A percentile compares a stretch with the other conserved stretches of the same genome.
Evolutionary conservation across 64 coral and sea anemone species (phyloP).

Genomic region (Hydrozoanthus tunicans): DNA sequence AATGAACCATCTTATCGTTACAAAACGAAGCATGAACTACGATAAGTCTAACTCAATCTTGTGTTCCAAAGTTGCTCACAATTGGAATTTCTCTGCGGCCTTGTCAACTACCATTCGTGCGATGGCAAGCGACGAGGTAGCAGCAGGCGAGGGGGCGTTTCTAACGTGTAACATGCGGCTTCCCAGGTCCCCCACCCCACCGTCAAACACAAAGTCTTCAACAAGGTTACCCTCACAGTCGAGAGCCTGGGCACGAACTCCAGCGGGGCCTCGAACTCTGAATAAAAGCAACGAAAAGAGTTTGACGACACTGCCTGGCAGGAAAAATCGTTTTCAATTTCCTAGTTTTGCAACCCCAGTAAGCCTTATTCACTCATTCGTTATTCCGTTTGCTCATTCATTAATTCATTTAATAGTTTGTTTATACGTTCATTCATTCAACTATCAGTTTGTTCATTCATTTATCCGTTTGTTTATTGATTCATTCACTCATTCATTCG

Average conservation of each 20-base stretch:
- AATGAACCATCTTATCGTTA: background rate
- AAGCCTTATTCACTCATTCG: background rate
- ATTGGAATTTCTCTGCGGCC: slow-evolving; percentile 68
- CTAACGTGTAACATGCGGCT: slow-evolving; percentile 90
- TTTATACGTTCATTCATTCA: too few relatives aligned
- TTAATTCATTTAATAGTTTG: too few relatives aligned
- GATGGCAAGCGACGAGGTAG: slow-evolving; percentile 94
- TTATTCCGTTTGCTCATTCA: too few relatives aligned
- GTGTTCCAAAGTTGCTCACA: slow-evolving; percentile 9
- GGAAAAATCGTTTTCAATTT: too few relatives aligned
- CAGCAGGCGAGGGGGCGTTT: slow-evolving; percentile 95
- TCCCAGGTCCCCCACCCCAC: slow-evolving; percentile 80
- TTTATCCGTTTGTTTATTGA: too few relatives aligned
- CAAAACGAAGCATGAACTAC: background rate
- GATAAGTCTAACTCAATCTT: background rate
- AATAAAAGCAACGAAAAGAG: background rate
- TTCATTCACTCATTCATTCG: too few relatives aligned
- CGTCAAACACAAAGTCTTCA: slow-evolving; percentile 96
- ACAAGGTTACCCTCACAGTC: slow-evolving; percentile 91
- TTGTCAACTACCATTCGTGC: slow-evolving; percentile 91
- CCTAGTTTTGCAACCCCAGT: background rate
- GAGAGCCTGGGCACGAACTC: slow-evolving; percentile 96
- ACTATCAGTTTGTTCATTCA: too few relatives aligned
- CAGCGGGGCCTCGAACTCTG: slow-evolving; percentile 69
- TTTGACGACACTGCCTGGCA: background rate